Evolutionary conservation across 1,140 invertebrate genomes (phyloP).

Genomic region (Octopus sinensis): DNA sequence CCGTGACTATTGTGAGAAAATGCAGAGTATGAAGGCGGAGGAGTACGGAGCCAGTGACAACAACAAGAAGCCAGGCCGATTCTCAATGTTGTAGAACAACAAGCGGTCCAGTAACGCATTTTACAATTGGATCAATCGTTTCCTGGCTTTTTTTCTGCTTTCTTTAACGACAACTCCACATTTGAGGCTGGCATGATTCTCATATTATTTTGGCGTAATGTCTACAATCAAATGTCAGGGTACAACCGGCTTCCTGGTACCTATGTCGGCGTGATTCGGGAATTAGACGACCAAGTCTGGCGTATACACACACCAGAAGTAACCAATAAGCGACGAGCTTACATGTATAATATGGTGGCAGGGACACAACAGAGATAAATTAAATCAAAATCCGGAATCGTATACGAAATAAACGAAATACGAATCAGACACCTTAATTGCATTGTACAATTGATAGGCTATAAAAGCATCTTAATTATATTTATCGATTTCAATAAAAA

Average conservation of each 20-base stretch:
- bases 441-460: neutral
- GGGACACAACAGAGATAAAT: neutral
- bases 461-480: too few species aligned
- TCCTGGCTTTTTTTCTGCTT: neutral
- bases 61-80: slow-evolving; percentile 1
- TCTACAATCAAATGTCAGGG: neutral
- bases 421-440: neutral
- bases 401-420: neutral
- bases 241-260: neutral
- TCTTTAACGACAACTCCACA: neutral
- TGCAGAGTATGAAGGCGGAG: too few species aligned
- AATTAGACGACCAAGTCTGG: slow-evolving; percentile 7
- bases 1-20: too few species aligned
- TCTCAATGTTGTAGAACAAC: neutral
- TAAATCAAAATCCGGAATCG: neutral
- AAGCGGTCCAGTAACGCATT: slow-evolving; percentile 5
- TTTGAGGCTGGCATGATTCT: neutral
- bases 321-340: neutral
- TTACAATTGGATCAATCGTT: slow-evolving; percentile 5
- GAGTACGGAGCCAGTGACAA: neutral
- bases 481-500: too few species aligned
- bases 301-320: neutral
- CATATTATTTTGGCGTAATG: neutral
- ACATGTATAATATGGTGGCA: neutral
- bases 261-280: slow-evolving; percentile 4